Conservation (phyloP, 2,797 vertebrate species). For the Monodelphis domestica region DNA sequence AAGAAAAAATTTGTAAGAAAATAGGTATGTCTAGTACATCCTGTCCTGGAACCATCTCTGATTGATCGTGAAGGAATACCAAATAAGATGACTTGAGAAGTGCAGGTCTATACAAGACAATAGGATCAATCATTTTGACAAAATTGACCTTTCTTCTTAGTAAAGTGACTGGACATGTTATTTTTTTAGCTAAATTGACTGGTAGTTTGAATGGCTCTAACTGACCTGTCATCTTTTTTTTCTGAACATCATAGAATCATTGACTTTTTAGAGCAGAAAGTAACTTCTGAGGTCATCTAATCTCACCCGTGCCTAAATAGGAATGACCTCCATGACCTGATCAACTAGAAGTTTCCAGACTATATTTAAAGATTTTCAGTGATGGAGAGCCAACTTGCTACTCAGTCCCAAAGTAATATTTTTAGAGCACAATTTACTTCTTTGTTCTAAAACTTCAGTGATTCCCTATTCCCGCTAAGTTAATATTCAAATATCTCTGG, state of each 20-base stretch:
- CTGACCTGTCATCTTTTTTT: background rate
- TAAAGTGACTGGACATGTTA: background rate
- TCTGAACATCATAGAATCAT: background rate
- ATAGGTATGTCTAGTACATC: background rate
- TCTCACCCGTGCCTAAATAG: background rate
- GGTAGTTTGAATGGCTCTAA: background rate
- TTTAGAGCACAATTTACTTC: background rate
- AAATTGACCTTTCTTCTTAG: background rate
- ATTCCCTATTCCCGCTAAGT: background rate
- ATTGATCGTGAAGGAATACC: background rate
- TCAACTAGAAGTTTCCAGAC: background rate
- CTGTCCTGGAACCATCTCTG: background rate
- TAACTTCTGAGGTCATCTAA: background rate
- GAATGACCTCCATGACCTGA: background rate
- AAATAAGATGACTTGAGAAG: background rate
- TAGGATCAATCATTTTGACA: background rate
- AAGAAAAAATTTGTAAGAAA: conserved; percentile 31
- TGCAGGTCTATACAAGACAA: background rate
- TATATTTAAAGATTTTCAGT: background rate
- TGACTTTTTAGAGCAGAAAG: background rate
- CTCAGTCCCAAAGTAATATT: background rate
- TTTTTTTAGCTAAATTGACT: background rate
- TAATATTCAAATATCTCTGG: background rate
- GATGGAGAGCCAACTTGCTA: background rate
- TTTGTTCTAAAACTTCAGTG: background rate